Evolutionary conservation across 2,797 vertebrate genomes (phyloP).

Genomic region (Pachyuromys duprasi): DNA sequence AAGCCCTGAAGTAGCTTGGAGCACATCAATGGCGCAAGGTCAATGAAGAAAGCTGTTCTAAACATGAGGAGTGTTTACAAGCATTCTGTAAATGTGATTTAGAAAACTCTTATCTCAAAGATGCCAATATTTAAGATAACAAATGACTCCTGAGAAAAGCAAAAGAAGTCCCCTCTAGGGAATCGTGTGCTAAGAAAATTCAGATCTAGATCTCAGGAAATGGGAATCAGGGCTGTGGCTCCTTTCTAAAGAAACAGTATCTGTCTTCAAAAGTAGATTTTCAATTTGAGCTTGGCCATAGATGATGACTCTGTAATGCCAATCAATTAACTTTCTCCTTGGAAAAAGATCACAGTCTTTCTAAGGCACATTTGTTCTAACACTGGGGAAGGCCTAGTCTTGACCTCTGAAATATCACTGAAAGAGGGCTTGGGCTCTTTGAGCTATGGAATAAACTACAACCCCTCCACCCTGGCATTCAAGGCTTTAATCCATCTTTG

Average conservation of each 20-base stretch:
- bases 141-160: slow-evolving; percentile 71
- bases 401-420: slow-evolving; percentile 68
- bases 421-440: slow-evolving; percentile 13
- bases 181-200: slow-evolving; percentile 70
- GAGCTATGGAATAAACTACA: slow-evolving; percentile 55
- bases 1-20: slow-evolving; percentile 60
- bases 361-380: slow-evolving; percentile 62
- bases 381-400: slow-evolving; percentile 24
- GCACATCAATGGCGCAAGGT: slow-evolving; percentile 76
- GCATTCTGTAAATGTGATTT: slow-evolving; percentile 81
- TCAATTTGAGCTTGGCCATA: slow-evolving; percentile 62
- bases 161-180: slow-evolving; percentile 66
- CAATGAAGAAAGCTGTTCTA: slow-evolving; percentile 75
- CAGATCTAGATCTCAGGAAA: slow-evolving; percentile 70
- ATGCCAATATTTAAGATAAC: slow-evolving; percentile 83
- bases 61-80: slow-evolving; percentile 78
- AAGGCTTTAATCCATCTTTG: slow-evolving; percentile 44
- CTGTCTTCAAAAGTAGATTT: slow-evolving; percentile 73
- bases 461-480: slow-evolving; percentile 33
- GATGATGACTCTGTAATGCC: slow-evolving; percentile 56
- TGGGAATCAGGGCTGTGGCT: not conserved
- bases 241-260: slow-evolving; percentile 58
- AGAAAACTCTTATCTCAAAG: slow-evolving; percentile 80
- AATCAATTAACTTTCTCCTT: slow-evolving; percentile 78
- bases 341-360: slow-evolving; percentile 53